phyloP scores from a whole-genome alignment of 2,113 vertebrate genomes.

The Megaceryle torquata region DNA sequence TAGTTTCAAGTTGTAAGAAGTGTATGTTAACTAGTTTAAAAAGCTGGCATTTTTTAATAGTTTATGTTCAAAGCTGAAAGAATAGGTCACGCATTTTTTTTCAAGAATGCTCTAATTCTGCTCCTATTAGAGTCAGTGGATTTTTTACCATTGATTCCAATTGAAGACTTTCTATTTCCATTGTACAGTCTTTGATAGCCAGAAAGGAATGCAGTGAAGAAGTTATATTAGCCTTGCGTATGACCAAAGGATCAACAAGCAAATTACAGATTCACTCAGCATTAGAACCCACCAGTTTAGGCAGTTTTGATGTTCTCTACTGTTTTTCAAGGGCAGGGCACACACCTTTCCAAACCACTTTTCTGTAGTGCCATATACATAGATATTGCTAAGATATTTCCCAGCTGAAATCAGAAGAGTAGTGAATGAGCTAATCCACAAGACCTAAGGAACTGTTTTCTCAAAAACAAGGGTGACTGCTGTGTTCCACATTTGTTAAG shows the following conservation, averaged over 20 bases:
- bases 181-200: not conserved
- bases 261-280: not conserved
- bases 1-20: not conserved
- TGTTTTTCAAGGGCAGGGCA: not conserved
- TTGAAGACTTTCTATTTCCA: not conserved
- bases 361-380: not conserved
- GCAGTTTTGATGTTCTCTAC: not conserved
- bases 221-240: not conserved
- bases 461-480: not conserved
- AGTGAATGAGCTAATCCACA: not conserved
- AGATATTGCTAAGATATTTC: not conserved
- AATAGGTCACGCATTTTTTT: not conserved
- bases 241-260: not conserved
- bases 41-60: not conserved
- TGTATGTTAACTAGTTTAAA: not conserved
- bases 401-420: not conserved
- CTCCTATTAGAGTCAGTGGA: not conserved
- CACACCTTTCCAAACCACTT: not conserved
- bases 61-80: not conserved
- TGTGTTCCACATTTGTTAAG: not conserved
- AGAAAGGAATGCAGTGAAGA: not conserved
- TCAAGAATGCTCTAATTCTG: not conserved
- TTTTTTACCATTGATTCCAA: not conserved
- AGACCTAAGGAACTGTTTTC: not conserved
- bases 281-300: not conserved